Evolutionary conservation across 2,888 invertebrate species (phyloP).

Genomic region (Anagyrus pseudococci): DNA sequence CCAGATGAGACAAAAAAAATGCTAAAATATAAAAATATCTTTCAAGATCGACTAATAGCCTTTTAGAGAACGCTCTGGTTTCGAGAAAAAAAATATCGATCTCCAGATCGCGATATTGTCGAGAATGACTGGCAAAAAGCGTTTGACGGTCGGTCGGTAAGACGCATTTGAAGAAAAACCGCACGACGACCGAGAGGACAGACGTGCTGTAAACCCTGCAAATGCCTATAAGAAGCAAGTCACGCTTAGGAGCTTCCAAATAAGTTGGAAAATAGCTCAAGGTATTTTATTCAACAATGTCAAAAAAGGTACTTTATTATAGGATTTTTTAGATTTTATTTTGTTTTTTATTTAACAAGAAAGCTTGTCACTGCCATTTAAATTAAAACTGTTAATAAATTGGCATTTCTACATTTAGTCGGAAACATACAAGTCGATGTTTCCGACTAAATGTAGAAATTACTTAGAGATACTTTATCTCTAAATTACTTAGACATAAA

Average conservation of each 20-base stretch:
- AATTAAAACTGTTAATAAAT: no score
- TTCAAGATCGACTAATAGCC: slow-evolving; percentile 27
- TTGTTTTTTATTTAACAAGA: no score
- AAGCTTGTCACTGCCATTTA: no score
- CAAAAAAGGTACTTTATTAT: no score
- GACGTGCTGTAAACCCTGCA: slow-evolving; percentile 39
- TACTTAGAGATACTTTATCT: no score
- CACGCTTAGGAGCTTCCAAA: slow-evolving; percentile 51
- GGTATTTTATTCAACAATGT: no score
- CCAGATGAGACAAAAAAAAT: background rate
- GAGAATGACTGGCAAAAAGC: slow-evolving; percentile 45
- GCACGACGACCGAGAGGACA: slow-evolving; percentile 22
- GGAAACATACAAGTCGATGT: no score
- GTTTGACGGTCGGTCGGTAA: slow-evolving; percentile 39
- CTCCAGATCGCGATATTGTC: slow-evolving; percentile 42
- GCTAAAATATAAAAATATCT: slow-evolving; percentile 11
- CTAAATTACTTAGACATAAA: no score
- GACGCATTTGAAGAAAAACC: slow-evolving; percentile 50
- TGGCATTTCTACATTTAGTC: no score
- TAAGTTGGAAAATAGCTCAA: slow-evolving; percentile 43
- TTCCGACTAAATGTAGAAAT: no score
- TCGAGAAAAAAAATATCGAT: slow-evolving; percentile 12
- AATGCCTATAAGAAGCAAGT: slow-evolving; percentile 53
- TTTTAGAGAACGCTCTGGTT: slow-evolving; percentile 18
- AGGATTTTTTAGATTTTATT: no score